Percentiles rank a stretch among this genome's conserved stretches.
Conservation (phyloP, 2,888 invertebrate genomes). For the Eristalinus sepulchralis region DNA sequence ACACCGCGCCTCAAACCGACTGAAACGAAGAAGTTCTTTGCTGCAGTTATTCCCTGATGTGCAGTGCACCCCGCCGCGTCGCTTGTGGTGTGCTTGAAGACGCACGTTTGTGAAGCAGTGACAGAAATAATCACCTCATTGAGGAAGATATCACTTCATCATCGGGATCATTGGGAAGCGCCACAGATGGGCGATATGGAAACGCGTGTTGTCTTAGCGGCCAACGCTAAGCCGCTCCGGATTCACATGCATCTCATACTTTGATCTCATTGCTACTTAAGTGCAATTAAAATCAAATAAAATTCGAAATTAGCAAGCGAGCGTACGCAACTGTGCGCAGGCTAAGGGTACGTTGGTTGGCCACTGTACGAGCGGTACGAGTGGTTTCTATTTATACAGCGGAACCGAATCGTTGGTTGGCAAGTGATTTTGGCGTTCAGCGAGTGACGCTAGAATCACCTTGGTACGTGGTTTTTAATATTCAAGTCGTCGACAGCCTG, state of each 20-base stretch:
- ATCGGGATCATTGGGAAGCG: constrained; percentile 63
- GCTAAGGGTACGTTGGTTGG: background rate
- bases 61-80: background rate
- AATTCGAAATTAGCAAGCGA: constrained; percentile 65
- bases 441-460: constrained; percentile 59
- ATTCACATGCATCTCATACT: constrained; percentile 72
- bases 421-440: constrained; percentile 60
- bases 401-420: constrained; percentile 28
- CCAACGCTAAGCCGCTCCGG: constrained; percentile 59
- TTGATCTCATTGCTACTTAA: constrained; percentile 79
- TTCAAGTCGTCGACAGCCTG: constrained; percentile 66
- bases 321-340: constrained; percentile 24
- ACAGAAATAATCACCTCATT: constrained; percentile 67
- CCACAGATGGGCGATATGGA: constrained; percentile 43
- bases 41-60: constrained; percentile 25
- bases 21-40: constrained; percentile 18
- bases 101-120: constrained; percentile 34
- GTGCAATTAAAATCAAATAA: constrained; percentile 79
- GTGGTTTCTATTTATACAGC: constrained; percentile 46
- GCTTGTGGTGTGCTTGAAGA: too few species aligned
- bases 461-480: constrained; percentile 67
- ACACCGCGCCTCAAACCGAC: constrained; percentile 30
- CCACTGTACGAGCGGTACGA: constrained; percentile 1
- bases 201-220: constrained; percentile 59
- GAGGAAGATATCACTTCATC: constrained; percentile 66